Percentiles rank a stretch among this genome's conserved stretches.
Conservation (phyloP, 2,113 vertebrate genomes). For the Genyomyrus donnyi region DNA sequence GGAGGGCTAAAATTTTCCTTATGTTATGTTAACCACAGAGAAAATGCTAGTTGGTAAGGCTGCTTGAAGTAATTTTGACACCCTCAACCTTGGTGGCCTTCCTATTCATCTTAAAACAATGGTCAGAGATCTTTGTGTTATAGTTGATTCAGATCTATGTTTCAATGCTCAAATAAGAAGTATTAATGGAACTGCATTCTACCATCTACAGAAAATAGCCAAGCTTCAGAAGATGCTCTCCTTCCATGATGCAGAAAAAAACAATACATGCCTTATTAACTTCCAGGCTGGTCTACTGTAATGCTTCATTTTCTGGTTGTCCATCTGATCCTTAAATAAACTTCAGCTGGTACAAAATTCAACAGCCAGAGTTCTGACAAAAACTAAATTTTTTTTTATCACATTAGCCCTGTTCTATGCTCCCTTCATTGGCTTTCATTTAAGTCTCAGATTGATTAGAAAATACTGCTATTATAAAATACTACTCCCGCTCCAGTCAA, state of each 20-base stretch:
- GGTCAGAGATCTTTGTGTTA: neutral
- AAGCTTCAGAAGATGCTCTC: neutral
- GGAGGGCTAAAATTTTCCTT: neutral
- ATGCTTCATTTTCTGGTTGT: neutral
- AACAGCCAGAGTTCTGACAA: neutral
- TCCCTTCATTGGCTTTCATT: neutral
- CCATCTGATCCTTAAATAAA: neutral
- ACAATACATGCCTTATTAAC: neutral
- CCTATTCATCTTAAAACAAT: neutral
- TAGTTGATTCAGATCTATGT: neutral
- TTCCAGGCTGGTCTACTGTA: neutral
- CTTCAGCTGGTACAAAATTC: neutral
- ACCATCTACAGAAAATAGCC: neutral
- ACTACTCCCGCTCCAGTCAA: too few relatives aligned
- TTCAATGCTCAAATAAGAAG: neutral
- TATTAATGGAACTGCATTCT: neutral
- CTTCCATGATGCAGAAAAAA: neutral
- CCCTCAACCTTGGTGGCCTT: neutral
- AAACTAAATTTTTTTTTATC: neutral
- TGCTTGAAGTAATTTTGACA: neutral
- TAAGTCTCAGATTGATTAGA: neutral
- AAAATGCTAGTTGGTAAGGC: neutral
- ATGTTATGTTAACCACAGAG: neutral
- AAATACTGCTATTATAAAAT: neutral
- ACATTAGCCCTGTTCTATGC: neutral